These are phyloP conservation scores for Xyliphius kryptos DNA, from an alignment of 2,113 vertebrate genomes.

Conservation along the genomic window DNA sequence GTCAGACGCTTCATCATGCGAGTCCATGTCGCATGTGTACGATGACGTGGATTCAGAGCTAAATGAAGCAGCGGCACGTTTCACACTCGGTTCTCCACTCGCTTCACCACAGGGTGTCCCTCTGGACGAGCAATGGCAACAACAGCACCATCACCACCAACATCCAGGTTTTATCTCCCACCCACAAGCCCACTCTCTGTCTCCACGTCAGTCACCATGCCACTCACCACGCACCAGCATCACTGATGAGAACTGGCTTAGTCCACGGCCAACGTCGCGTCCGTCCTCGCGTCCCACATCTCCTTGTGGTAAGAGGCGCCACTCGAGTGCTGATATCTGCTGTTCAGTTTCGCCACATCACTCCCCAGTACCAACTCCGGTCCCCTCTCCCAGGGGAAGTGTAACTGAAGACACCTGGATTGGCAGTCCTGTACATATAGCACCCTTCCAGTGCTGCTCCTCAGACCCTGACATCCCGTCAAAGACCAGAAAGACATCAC, in stretches of 20 bases:
- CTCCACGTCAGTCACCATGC: constrained; percentile 88
- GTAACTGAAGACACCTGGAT: constrained; percentile 94
- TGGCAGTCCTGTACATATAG: constrained; percentile 70
- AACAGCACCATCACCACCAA: constrained; percentile 61
- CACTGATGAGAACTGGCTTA: constrained; percentile 97
- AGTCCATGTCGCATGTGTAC: constrained; percentile 93
- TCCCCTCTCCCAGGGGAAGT: constrained; percentile 89
- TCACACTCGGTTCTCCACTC: constrained; percentile 87
- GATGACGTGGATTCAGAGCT: constrained; percentile 95
- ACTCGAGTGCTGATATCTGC: constrained; percentile 96
- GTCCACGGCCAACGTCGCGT: constrained; percentile 84
- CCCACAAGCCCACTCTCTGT: constrained; percentile 76
- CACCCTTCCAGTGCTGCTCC: constrained; percentile 85
- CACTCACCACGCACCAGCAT: constrained; percentile 95
- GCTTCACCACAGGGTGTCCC: constrained; percentile 78
- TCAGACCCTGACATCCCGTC: constrained; percentile 90
- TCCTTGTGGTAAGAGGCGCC: constrained; percentile 91
- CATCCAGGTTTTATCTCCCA: constrained; percentile 77
- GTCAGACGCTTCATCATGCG: constrained; percentile 95
- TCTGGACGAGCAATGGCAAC: constrained; percentile 72
- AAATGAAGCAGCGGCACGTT: constrained; percentile 90
- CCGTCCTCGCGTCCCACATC: constrained; percentile 93
- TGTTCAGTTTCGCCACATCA: constrained; percentile 87
- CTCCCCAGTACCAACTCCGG: constrained; percentile 88
- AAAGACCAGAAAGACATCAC: constrained; percentile 95